Conservation (phyloP, 2,888 invertebrate species). For the Seira ritae region DNA sequence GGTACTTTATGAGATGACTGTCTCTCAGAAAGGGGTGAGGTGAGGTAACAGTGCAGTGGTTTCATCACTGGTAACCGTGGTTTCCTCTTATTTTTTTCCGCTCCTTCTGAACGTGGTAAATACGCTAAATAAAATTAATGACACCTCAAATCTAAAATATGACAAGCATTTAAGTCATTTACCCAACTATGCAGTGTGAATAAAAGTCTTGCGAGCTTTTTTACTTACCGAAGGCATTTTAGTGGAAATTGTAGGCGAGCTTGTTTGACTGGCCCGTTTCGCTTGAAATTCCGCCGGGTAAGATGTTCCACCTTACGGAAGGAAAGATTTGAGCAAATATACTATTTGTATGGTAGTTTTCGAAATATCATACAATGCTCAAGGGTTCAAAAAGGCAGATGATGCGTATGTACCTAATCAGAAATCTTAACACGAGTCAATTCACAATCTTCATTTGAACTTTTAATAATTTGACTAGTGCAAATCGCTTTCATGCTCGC, state of each 20-base stretch:
- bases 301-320: not conserved
- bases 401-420: too few relatives aligned
- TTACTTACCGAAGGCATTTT: too few relatives aligned
- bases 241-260: not conserved
- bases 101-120: not conserved
- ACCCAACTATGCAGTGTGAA: not conserved
- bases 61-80: conserved; percentile 18
- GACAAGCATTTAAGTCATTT: conserved; percentile 10
- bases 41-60: too few relatives aligned
- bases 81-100: not conserved
- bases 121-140: not conserved
- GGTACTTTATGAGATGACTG: conserved; percentile 14
- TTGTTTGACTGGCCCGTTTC: not conserved
- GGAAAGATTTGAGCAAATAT: not conserved
- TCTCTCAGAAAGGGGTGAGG: not conserved
- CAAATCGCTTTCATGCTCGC: not conserved
- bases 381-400: too few relatives aligned
- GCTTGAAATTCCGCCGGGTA: not conserved
- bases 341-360: too few relatives aligned
- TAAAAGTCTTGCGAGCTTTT: conserved; percentile 1
- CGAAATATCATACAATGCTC: too few relatives aligned
- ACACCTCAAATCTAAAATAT: conserved; percentile 11
- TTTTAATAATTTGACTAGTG: not conserved
- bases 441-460: too few relatives aligned
- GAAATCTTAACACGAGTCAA: too few relatives aligned